These are phyloP conservation scores for Neogobius melanostomus DNA, from an alignment of 2,113 vertebrate species.

Conservation along the genomic window DNA sequence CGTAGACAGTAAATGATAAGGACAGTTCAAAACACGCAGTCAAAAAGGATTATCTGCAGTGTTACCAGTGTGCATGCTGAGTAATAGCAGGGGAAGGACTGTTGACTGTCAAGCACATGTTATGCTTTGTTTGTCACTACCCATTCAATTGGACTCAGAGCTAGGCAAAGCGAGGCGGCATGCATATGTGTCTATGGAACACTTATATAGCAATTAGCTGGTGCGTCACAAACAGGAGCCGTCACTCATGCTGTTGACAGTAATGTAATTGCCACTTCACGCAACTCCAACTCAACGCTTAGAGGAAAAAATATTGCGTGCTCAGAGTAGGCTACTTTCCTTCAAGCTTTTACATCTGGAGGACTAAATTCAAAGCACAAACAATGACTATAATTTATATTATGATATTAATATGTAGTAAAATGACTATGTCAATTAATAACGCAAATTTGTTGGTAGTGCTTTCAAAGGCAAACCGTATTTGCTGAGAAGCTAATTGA, in stretches of 20 bases:
- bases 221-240: slow-evolving; percentile 43
- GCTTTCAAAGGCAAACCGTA: no score
- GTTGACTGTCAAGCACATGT: slow-evolving; percentile 27
- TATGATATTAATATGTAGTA: no score
- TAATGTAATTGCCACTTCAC: slow-evolving; percentile 45
- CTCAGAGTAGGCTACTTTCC: background rate
- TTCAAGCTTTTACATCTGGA: background rate
- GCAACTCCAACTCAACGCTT: slow-evolving; percentile 29
- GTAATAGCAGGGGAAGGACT: slow-evolving; percentile 41
- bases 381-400: no score
- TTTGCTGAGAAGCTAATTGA: no score
- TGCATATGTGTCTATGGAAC: slow-evolving; percentile 22
- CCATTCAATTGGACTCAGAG: slow-evolving; percentile 17
- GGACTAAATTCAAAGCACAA: no score
- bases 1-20: slow-evolving; percentile 64
- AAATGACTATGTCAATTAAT: no score
- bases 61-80: slow-evolving; percentile 56
- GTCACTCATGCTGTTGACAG: slow-evolving; percentile 29
- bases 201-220: slow-evolving; percentile 49
- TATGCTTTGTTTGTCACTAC: slow-evolving; percentile 7
- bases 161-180: slow-evolving; percentile 23
- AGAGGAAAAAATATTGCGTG: background rate
- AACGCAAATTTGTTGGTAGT: no score
- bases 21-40: slow-evolving; percentile 56
- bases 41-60: slow-evolving; percentile 72